Conservation (phyloP, 2,888 invertebrate genomes). For the Syrphus vitripennis region DNA sequence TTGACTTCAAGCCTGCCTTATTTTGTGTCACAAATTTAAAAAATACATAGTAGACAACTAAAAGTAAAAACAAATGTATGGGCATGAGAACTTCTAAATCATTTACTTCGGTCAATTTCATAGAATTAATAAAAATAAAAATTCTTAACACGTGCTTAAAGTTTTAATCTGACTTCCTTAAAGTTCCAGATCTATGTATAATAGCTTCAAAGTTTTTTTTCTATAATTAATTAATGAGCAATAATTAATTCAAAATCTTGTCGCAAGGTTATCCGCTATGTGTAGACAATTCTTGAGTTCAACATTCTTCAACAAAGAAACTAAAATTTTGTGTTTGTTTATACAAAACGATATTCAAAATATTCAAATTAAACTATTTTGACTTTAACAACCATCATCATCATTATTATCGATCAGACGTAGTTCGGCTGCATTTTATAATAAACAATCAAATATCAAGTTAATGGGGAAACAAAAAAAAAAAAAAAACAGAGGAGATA, state of each 20-base stretch:
- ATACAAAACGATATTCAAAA: not conserved
- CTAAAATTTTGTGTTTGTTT: not conserved
- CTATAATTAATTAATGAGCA: not conserved
- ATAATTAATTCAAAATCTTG: not conserved
- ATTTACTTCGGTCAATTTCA: too few species aligned
- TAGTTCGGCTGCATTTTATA: not conserved
- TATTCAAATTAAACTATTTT: conserved; percentile 29
- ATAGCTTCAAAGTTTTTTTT: not conserved
- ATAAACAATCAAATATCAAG: not conserved
- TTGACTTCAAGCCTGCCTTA: too few species aligned
- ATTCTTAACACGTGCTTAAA: not conserved
- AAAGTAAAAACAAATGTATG: too few species aligned
- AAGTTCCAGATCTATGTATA: not conserved
- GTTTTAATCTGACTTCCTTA: not conserved
- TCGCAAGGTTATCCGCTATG: not conserved
- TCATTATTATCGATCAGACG: too few species aligned
- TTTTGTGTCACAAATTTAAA: too few species aligned
- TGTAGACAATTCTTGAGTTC: conserved; percentile 4
- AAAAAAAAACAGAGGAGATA: not conserved
- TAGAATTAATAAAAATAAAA: too few species aligned
- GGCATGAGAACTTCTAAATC: too few species aligned
- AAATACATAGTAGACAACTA: too few species aligned
- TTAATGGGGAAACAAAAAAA: not conserved
- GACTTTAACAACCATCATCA: not conserved
- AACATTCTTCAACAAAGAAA: conserved; percentile 8